phyloP scores from a whole-genome alignment of 2,113 vertebrate species.

The Lagopus leucura region DNA sequence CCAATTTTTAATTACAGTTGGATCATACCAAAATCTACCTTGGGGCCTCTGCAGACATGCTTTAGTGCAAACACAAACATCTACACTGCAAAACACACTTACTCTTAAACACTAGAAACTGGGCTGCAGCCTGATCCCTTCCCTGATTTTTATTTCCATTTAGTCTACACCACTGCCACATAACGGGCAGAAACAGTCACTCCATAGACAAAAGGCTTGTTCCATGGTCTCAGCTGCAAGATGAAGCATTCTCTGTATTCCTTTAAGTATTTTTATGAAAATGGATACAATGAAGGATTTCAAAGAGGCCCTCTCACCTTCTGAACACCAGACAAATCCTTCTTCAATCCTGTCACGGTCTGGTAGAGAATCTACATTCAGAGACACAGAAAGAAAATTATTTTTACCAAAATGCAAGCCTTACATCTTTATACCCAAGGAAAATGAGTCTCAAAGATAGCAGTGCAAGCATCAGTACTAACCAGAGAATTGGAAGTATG shows the following conservation, averaged over 20 bases:
- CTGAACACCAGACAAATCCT: constrained; percentile 94
- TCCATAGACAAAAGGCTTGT: background rate
- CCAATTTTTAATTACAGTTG: constrained; percentile 25
- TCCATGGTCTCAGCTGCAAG: background rate
- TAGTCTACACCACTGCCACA: background rate
- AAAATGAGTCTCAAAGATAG: background rate
- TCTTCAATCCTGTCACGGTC: constrained; percentile 93
- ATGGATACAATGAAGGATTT: background rate
- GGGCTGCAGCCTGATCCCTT: background rate
- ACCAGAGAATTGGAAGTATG: background rate
- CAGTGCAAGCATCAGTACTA: background rate
- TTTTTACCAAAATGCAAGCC: background rate
- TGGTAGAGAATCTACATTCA: constrained; percentile 90
- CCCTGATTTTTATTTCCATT: background rate
- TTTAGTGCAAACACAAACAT: constrained; percentile 7
- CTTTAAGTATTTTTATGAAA: background rate
- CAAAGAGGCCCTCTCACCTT: constrained; percentile 76
- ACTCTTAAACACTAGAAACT: background rate
- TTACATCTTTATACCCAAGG: background rate
- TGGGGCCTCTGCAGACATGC: background rate
- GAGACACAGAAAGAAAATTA: constrained; percentile 10
- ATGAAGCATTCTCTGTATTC: background rate
- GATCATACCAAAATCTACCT: background rate
- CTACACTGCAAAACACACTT: background rate
- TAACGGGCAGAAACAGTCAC: background rate